Base-by-base conservation (phyloP, 2,113 vertebrate genomes). In the Syngnathus floridae region DNA sequence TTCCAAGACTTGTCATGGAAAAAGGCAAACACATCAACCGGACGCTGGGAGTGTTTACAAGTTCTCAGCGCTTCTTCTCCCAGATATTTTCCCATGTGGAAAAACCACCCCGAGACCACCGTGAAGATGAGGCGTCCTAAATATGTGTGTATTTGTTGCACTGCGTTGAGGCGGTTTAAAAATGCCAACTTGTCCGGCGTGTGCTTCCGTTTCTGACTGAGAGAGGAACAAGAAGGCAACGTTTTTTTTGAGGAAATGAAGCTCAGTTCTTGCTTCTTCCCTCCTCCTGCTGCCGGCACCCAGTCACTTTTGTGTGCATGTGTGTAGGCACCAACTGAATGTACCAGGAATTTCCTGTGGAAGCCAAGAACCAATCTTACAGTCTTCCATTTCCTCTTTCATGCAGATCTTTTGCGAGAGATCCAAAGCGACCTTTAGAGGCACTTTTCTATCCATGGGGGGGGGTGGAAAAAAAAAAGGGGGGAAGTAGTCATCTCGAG, bases 331-430 rank as follows among this genome's bases (percentile, higher is more conserved):
- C n/a, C n/a, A 76, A 62, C 63, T 60, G 66, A 48, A 67, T 22
- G 63, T 66, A 77, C 58, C 71, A 81, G 70, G 78, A 84, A 83
- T 78, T 79, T 83, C 78, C 81, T 74, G 68, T 80, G 78, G 73
- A 79, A 80, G 73, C 66, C 8, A 5, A 56, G 72, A 77, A 78
- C 65, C 78, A 71, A 83, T 77, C 67, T 71, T 43, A 64, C 65
- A 72, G 74, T 62, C 66, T 70, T 70, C 60, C 65, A 80, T 73
- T 79, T 83, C 78, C 80, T 82, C 66, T 52, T 65, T 1, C 57
- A 38, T 19, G 57, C 56, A 5, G 54, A 36, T 61, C 63, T 63
- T 49, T 51, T 1, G 40, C 51, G 46, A 51, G n/a, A 65, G 17
- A 4, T 57, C 54, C 65, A 21, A 21, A 66, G 16, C 41, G 52